phyloP scores from a whole-genome alignment of 2,888 invertebrate species.

The Autographa gamma region DNA sequence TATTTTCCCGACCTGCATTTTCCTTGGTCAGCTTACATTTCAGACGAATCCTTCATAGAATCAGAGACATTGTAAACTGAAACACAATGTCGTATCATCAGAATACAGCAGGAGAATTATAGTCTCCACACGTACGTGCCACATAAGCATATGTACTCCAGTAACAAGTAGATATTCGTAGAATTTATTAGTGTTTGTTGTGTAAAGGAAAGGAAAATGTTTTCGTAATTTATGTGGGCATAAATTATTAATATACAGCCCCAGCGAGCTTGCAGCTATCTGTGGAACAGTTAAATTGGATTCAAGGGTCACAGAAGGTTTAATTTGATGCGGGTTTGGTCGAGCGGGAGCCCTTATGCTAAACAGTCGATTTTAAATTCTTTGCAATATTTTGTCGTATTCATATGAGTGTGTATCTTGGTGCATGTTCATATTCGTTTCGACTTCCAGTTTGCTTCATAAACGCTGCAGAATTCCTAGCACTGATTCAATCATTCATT shows the following conservation, averaged over 20 bases:
- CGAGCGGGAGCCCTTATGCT: constrained; percentile 68
- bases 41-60: not conserved
- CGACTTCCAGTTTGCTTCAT: constrained; percentile 6
- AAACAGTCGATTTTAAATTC: constrained; percentile 69
- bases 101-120: constrained; percentile 25
- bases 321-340: constrained; percentile 79
- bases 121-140: constrained; percentile 26
- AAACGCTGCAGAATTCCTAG: constrained; percentile 23
- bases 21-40: not conserved
- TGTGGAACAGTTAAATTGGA: constrained; percentile 80
- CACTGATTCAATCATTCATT: constrained; percentile 32
- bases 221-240: constrained; percentile 77
- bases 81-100: constrained; percentile 17
- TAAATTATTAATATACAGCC: constrained; percentile 77
- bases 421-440: not conserved
- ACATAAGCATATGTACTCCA: constrained; percentile 14
- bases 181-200: constrained; percentile 69
- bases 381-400: constrained; percentile 56
- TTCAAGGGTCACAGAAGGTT: constrained; percentile 76
- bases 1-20: not conserved
- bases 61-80: constrained; percentile 2
- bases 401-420: constrained; percentile 24
- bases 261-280: constrained; percentile 66
- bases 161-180: constrained; percentile 48
- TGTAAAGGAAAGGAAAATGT: constrained; percentile 71